Conservation (phyloP, 23 tunicate species). For the Styela plicata region DNA sequence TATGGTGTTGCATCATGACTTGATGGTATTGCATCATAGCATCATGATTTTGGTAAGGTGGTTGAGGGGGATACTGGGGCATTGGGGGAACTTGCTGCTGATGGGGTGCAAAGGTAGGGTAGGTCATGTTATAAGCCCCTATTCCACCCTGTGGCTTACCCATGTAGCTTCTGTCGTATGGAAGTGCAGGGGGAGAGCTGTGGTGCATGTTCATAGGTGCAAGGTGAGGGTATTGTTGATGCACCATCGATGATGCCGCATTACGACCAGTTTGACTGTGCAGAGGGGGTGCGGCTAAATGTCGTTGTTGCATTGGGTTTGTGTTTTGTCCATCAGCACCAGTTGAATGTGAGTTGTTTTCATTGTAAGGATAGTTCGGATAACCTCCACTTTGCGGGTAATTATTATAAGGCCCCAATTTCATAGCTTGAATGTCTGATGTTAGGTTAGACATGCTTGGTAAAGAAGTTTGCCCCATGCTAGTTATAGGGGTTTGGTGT, state of each 20-base stretch:
- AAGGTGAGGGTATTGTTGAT: slow-evolving; percentile 9
- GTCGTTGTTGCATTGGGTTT: slow-evolving; percentile 21
- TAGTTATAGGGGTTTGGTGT: not conserved
- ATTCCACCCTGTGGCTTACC: not conserved
- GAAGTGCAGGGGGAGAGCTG: slow-evolving; percentile 32
- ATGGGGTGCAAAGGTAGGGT: slow-evolving; percentile 15
- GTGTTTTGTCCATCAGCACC: slow-evolving; percentile 11
- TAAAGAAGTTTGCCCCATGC: not conserved
- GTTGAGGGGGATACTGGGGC: not conserved
- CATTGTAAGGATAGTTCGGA: not conserved
- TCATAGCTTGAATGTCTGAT: not conserved
- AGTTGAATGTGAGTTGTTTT: slow-evolving; percentile 28
- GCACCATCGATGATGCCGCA: not conserved
- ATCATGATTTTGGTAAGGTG: slow-evolving; percentile 6
- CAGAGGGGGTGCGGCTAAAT: slow-evolving; percentile 16
- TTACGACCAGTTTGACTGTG: slow-evolving; percentile 19
- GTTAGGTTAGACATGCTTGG: not conserved
- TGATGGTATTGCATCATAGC: not conserved
- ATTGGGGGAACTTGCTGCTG: not conserved
- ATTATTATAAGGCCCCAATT: not conserved
- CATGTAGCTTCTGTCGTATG: not conserved
- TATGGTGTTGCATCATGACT: not conserved
- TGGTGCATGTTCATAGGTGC: slow-evolving; percentile 4
- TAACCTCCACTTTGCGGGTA: slow-evolving; percentile 1
- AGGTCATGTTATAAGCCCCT: slow-evolving; percentile 14